These are phyloP conservation scores for Fopius arisanus DNA, from an alignment of 1,140 invertebrate species.

Conservation along the genomic window DNA sequence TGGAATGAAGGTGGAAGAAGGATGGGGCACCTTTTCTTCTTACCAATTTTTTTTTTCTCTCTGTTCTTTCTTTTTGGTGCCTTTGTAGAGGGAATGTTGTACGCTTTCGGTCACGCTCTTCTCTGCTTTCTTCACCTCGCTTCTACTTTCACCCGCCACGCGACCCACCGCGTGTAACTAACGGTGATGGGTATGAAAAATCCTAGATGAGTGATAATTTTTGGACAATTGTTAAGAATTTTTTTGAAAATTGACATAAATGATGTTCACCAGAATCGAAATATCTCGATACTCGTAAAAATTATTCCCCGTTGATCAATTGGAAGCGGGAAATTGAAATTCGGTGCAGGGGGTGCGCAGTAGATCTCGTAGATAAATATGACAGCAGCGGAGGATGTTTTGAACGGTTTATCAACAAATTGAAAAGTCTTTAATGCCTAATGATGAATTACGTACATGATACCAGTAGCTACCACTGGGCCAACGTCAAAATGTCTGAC, in stretches of 20 bases:
- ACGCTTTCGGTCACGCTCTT: slow-evolving; percentile 37
- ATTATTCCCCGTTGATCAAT: too few relatives aligned
- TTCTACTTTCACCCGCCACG: slow-evolving; percentile 46
- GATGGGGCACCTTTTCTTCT: not conserved
- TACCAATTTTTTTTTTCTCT: not conserved
- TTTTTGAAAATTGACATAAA: too few relatives aligned
- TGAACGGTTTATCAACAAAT: too few relatives aligned
- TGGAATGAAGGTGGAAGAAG: not conserved
- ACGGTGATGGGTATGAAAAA: slow-evolving; percentile 51
- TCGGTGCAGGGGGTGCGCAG: too few relatives aligned
- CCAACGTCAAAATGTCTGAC: not conserved
- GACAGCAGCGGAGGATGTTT: too few relatives aligned
- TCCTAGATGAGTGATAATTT: slow-evolving; percentile 31
- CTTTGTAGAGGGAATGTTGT: slow-evolving; percentile 10
- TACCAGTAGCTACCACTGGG: not conserved
- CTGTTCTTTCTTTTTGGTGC: not conserved
- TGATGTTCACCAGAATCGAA: too few relatives aligned
- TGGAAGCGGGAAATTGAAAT: too few relatives aligned
- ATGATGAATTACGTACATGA: not conserved
- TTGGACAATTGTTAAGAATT: slow-evolving; percentile 21
- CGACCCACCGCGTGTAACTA: slow-evolving; percentile 54
- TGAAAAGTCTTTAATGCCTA: not conserved
- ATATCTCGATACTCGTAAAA: too few relatives aligned
- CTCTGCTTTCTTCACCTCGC: slow-evolving; percentile 42
- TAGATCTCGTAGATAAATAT: too few relatives aligned